Conservation (phyloP, 2,113 vertebrate species). For the Plotosus lineatus region DNA sequence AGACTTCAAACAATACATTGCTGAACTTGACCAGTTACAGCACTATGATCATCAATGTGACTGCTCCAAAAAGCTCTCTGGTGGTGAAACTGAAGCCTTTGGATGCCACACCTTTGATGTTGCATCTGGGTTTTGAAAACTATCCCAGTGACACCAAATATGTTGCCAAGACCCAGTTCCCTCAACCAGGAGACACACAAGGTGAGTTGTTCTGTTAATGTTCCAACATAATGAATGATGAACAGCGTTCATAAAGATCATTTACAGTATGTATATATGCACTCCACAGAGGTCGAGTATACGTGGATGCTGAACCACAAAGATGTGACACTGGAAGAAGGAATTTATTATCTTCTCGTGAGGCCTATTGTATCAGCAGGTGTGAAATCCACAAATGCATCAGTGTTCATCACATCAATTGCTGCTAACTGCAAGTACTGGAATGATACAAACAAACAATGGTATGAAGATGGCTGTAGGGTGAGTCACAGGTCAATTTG, state of each 20-base stretch:
- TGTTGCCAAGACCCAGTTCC: conserved; percentile 73
- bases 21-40: conserved; percentile 78
- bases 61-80: conserved; percentile 73
- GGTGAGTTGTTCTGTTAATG: conserved; percentile 63
- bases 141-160: conserved; percentile 77
- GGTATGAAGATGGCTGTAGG: conserved; percentile 84
- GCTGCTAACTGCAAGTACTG: conserved; percentile 88
- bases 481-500: conserved; percentile 66
- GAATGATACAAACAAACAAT: conserved; percentile 77
- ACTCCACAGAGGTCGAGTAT: conserved; percentile 74
- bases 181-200: conserved; percentile 61
- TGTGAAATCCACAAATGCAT: conserved; percentile 65
- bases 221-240: neutral
- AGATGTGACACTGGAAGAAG: conserved; percentile 74
- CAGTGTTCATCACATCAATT: conserved; percentile 78
- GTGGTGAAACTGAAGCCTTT: conserved; percentile 82
- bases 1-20: conserved; percentile 68
- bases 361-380: conserved; percentile 72
- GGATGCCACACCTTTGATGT: conserved; percentile 69
- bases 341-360: conserved; percentile 81
- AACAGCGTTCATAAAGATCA: neutral
- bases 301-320: conserved; percentile 85
- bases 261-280: conserved; percentile 25
- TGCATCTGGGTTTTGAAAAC: conserved; percentile 80
- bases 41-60: conserved; percentile 79